Conservation (phyloP, 2,888 invertebrate species). For the Operophtera brumata region DNA sequence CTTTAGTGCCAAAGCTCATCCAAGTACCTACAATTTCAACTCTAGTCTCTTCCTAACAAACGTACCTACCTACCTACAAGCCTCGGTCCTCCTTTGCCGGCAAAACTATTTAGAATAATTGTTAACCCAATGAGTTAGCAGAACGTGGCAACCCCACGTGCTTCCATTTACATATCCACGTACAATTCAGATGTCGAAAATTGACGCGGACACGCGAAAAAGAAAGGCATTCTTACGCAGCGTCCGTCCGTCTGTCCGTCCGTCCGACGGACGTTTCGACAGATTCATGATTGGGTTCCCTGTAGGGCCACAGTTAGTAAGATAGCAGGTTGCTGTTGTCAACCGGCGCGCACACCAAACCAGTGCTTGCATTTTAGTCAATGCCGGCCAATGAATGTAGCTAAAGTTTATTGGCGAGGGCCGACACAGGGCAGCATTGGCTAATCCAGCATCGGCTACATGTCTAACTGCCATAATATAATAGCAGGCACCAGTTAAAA, state of each 20-base stretch:
- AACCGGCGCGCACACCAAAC: not conserved
- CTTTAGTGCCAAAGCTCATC: too few species aligned
- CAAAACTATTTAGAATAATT: slow-evolving; percentile 22
- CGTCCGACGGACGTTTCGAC: slow-evolving; percentile 53
- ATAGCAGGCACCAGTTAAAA: too few species aligned
- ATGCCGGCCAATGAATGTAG: too few species aligned
- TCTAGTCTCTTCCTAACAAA: not conserved
- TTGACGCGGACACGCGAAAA: slow-evolving; percentile 36
- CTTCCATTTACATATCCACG: slow-evolving; percentile 35
- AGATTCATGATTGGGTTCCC: slow-evolving; percentile 63
- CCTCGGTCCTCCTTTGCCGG: slow-evolving; percentile 6
- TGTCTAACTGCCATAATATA: too few species aligned
- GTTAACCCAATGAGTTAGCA: slow-evolving; percentile 26
- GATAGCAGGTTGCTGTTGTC: slow-evolving; percentile 9
- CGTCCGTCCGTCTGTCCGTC: slow-evolving; percentile 28
- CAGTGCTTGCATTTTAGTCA: too few species aligned
- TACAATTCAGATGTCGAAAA: slow-evolving; percentile 35
- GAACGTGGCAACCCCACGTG: slow-evolving; percentile 28
- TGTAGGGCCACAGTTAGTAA: slow-evolving; percentile 40
- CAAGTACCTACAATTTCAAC: too few species aligned
- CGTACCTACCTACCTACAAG: too few species aligned
- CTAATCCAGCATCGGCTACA: too few species aligned
- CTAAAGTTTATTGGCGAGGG: too few species aligned
- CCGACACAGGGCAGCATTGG: too few species aligned
- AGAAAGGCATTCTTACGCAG: slow-evolving; percentile 36